Percentiles rank a stretch among this genome's conserved stretches.
Conservation (phyloP, 2,113 vertebrate genomes). For the Elephas maximus region DNA sequence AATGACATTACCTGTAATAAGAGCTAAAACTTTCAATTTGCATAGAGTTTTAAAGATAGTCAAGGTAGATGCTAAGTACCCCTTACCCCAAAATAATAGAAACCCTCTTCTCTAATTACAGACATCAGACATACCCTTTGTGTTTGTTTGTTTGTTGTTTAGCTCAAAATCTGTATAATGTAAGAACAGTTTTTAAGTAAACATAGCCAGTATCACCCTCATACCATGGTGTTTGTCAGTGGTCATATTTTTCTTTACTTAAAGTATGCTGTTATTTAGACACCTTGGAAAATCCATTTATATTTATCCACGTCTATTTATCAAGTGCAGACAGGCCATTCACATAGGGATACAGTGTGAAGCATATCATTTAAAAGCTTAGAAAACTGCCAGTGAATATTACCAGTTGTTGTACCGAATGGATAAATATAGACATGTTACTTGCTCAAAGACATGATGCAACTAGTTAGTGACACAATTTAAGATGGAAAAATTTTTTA, state of each 20-base stretch:
- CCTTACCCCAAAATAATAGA: background rate
- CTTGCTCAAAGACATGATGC: background rate
- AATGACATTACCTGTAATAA: no score
- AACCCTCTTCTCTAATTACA: background rate
- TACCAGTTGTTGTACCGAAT: background rate
- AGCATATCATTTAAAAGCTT: background rate
- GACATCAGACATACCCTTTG: background rate
- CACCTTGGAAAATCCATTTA: background rate
- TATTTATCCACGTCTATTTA: background rate
- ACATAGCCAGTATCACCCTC: background rate
- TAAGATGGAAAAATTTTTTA: background rate
- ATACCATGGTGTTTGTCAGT: background rate
- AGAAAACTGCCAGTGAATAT: background rate
- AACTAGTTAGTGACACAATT: background rate
- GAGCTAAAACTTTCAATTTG: background rate
- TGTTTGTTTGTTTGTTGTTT: no score
- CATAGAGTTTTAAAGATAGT: background rate
- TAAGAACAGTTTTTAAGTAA: background rate
- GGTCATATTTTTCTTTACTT: background rate
- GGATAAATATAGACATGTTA: background rate
- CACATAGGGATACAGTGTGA: background rate
- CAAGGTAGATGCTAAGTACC: background rate
- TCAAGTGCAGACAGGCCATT: background rate
- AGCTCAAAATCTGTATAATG: no score
- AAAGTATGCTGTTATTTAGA: background rate